Evolutionary conservation across 2,888 invertebrate genomes (phyloP).

Genomic region (Napeogenes inachia): DNA sequence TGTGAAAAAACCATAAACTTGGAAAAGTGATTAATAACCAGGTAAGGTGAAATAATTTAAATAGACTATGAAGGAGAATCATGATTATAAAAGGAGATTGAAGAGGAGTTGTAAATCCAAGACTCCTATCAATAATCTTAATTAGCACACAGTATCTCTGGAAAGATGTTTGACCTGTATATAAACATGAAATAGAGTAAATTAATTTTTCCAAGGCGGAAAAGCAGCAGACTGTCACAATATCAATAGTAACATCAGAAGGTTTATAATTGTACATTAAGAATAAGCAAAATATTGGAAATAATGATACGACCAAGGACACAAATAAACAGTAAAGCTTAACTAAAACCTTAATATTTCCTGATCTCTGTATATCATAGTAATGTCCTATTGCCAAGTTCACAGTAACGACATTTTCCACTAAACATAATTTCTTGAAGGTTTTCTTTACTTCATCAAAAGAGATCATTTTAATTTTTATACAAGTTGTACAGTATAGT

Average conservation of each 20-base stretch:
- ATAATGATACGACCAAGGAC: not conserved
- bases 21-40: not conserved
- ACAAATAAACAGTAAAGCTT: not conserved
- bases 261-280: not conserved
- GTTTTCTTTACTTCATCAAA: not conserved
- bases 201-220: not conserved
- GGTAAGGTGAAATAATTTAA: not conserved
- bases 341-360: not conserved
- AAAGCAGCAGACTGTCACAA: not conserved
- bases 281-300: not conserved
- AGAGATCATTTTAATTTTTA: not conserved
- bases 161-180: not conserved
- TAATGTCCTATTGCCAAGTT: not conserved
- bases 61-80: not conserved
- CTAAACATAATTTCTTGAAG: not conserved
- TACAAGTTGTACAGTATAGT: too few relatives aligned
- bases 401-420: not conserved
- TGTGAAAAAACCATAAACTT: too few relatives aligned
- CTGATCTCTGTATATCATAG: not conserved
- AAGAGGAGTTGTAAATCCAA: not conserved
- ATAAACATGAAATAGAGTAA: not conserved
- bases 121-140: not conserved
- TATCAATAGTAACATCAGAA: not conserved
- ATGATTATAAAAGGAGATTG: not conserved
- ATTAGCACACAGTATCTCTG: not conserved